Evolutionary conservation across 2,113 vertebrate genomes (phyloP).

Genomic region (Zosterops hypoxanthus): DNA sequence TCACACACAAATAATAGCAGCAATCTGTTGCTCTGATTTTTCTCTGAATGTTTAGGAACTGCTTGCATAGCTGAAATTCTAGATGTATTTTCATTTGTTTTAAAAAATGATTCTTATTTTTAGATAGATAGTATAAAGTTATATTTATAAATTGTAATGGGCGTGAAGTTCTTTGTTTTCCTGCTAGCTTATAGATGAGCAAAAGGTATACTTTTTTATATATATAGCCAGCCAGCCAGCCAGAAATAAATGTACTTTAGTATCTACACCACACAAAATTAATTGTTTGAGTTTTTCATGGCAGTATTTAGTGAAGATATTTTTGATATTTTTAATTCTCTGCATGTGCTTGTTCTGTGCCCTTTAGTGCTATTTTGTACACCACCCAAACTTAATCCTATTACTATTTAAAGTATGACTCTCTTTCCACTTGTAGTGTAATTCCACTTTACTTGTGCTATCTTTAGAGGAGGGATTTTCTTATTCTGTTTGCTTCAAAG

Average conservation of each 20-base stretch:
- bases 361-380: background rate
- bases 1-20: background rate
- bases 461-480: background rate
- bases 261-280: background rate
- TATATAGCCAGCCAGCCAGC: background rate
- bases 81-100: background rate
- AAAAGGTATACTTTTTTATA: background rate
- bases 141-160: background rate
- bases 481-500: background rate
- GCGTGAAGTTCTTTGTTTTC: background rate
- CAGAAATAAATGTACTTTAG: background rate
- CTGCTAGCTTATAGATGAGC: background rate
- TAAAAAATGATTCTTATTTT: background rate
- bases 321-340: background rate
- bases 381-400: background rate
- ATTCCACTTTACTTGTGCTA: background rate
- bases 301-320: background rate
- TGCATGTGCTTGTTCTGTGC: background rate
- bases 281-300: background rate
- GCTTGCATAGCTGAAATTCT: slow-evolving; percentile 30
- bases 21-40: slow-evolving; percentile 4
- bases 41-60: slow-evolving; percentile 18
- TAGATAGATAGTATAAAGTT: background rate
- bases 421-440: background rate
- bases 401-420: background rate